These are phyloP conservation scores for Bufo bufo DNA, from an alignment of 2,113 vertebrate genomes.

Conservation along the genomic window DNA sequence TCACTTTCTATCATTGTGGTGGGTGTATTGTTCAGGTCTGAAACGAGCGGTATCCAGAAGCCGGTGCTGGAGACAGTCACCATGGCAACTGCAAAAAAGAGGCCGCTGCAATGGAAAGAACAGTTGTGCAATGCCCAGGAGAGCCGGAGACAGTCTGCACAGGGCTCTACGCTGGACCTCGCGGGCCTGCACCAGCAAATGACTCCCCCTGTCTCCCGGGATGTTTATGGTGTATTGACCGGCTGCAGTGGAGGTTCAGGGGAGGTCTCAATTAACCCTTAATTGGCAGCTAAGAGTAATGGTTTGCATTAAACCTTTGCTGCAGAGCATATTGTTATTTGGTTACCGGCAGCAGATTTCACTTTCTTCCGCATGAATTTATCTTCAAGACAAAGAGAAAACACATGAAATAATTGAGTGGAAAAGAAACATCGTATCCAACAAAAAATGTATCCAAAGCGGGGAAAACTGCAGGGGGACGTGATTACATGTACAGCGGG, in stretches of 20 bases:
- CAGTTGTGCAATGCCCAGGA: slow-evolving; percentile 38
- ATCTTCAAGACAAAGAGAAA: background rate
- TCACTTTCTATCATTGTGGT: slow-evolving; percentile 51
- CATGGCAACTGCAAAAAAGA: slow-evolving; percentile 42
- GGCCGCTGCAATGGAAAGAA: slow-evolving; percentile 6
- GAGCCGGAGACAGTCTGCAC: background rate
- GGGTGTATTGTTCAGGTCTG: slow-evolving; percentile 56
- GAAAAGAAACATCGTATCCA: no score
- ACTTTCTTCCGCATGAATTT: background rate
- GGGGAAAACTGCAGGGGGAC: background rate
- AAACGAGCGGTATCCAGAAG: slow-evolving; percentile 49
- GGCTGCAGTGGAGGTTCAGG: background rate
- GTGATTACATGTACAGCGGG: background rate
- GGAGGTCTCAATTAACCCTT: slow-evolving; percentile 3
- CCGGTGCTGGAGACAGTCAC: slow-evolving; percentile 40
- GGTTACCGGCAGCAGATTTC: background rate
- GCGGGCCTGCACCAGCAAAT: background rate
- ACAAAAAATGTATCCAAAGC: background rate
- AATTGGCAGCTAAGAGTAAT: background rate
- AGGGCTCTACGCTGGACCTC: background rate
- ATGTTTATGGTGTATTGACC: background rate
- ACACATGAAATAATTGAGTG: background rate
- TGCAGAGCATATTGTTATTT: background rate
- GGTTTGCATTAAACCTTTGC: background rate
- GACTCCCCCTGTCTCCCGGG: background rate